Conservation (phyloP, 2,113 vertebrate species). For the Pitta sordida region DNA sequence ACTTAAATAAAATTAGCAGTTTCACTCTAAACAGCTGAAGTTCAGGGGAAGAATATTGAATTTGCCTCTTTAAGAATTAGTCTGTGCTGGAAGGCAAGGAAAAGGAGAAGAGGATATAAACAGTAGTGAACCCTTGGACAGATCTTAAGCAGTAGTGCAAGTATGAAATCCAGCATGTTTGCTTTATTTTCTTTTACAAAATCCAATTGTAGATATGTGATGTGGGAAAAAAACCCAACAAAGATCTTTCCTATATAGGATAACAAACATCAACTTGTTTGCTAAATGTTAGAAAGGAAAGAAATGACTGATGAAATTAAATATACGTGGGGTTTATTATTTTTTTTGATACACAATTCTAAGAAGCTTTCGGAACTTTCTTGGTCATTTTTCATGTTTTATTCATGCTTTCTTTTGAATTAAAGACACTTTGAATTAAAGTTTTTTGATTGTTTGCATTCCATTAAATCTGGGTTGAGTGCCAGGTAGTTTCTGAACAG, state of each 20-base stretch:
- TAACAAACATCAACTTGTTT: background rate
- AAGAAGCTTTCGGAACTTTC: background rate
- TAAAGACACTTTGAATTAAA: rapidly evolving
- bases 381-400: background rate
- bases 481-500: background rate
- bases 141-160: background rate
- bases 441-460: background rate
- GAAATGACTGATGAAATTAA: background rate
- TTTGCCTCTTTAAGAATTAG: background rate
- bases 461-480: background rate
- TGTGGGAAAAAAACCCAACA: background rate
- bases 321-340: background rate
- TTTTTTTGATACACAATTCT: background rate
- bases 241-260: background rate
- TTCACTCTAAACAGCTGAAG: background rate
- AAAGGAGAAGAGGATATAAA: background rate
- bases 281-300: background rate
- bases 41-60: background rate
- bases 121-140: background rate
- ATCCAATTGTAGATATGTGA: background rate
- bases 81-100: background rate
- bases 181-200: background rate
- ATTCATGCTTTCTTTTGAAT: rapidly evolving
- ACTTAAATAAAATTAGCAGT: background rate
- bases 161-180: background rate